Evolutionary conservation across 2,888 invertebrate species (phyloP), one percentile per base, ranked within the genome.

Genomic region (Drosophila subquinaria): DNA sequence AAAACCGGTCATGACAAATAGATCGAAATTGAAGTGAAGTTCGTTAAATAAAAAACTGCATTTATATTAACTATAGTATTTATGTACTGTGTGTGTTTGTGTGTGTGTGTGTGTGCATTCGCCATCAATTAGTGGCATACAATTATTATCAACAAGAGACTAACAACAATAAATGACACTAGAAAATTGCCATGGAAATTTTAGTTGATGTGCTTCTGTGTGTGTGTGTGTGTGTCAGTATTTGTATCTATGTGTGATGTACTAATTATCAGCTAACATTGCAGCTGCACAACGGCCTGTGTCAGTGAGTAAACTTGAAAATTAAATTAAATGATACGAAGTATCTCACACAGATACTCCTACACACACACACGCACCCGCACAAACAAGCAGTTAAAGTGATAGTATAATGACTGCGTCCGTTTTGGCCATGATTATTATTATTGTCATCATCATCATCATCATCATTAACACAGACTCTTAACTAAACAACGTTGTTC

Each of bases 221-320:
- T 38, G 38, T 20, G 13, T 43, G 38, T 33, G 17, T 42, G 33
- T 36, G 42, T 23, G 10, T 50, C 15, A 1, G 17, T 20, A 23
- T 23, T 48, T 23, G 48, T 42, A 30, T 23, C 9, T 33, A 30
- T 51, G 20, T 57, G 27, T 59, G 45, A 36, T 52, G 33, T 17
- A 60, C 69, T 70, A 73, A 76, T 76, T 76, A 66, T 47, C 57
- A 53, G 64, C 57, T 56, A 53, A 59, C 57, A 74, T 40, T 43
- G 40, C 42, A 66, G 30, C 38, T 51, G 38, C 52, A 59, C 47
- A 48, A 48, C 62, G 15, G 17, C 15, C 27, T 33, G 30, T 50
- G 50, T 27, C 55, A 43, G 27, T 55, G 64, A 48, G 47, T 52
- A 43, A 69, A 75, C 75, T 68, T 27, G 56, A 51, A 75, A 68